A percentile compares a stretch with the other conserved stretches of the same genome.
phyloP scores from a whole-genome alignment of 2,888 invertebrate species.

The Apocheima hispidaria region DNA sequence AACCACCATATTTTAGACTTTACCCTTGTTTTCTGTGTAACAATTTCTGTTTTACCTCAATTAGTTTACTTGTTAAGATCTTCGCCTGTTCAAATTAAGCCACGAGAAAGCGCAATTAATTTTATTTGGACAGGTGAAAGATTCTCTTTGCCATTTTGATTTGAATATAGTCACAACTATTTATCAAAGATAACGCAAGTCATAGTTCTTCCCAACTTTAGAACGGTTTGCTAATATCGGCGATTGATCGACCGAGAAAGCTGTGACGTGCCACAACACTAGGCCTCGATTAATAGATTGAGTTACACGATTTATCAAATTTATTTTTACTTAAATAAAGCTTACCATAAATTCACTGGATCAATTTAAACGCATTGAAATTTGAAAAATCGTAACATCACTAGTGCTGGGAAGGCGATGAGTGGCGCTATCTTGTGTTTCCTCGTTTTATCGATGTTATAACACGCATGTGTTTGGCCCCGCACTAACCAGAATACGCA shows the following conservation, averaged over 20 bases:
- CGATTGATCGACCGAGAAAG: constrained; percentile 19
- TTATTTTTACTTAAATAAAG: constrained; percentile 32
- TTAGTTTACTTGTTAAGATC: constrained; percentile 36
- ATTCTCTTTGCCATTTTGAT: constrained; percentile 39
- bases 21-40: constrained; percentile 31
- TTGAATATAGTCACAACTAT: constrained; percentile 43
- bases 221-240: constrained; percentile 14
- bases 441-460: constrained; percentile 73
- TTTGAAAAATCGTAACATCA: background rate
- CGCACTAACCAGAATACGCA: constrained; percentile 94
- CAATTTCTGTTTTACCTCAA: constrained; percentile 30
- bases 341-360: constrained; percentile 39
- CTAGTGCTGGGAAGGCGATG: constrained; percentile 33
- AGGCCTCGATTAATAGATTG: constrained; percentile 5
- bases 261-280: background rate
- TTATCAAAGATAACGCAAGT: constrained; percentile 47
- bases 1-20: constrained; percentile 72
- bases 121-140: constrained; percentile 44
- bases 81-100: constrained; percentile 34
- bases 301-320: constrained; percentile 25
- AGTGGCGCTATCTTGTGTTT: constrained; percentile 46
- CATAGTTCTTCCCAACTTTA: constrained; percentile 37
- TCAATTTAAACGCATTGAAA: constrained; percentile 3
- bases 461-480: constrained; percentile 85
- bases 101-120: constrained; percentile 36